Evolutionary conservation across 2,113 vertebrate species (phyloP).

Genomic region (Rissa tridactyla): DNA sequence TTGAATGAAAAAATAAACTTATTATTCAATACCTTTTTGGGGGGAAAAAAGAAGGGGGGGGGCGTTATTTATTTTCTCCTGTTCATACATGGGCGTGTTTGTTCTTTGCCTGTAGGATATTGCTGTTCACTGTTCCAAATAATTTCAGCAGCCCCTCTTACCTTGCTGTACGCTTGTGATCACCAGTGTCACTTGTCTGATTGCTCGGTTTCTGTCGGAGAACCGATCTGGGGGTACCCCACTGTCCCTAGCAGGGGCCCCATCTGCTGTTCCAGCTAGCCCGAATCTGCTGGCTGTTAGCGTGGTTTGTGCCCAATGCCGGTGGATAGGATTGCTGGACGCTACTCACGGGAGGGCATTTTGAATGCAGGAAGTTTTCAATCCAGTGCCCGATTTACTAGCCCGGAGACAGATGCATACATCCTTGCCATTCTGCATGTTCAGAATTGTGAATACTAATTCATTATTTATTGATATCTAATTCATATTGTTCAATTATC

Average conservation of each 20-base stretch:
- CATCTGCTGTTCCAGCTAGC: background rate
- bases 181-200: background rate
- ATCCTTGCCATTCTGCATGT: background rate
- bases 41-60: rapidly evolving
- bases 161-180: background rate
- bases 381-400: background rate
- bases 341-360: background rate
- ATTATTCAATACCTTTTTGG: background rate
- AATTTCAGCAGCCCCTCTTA: background rate
- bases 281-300: background rate
- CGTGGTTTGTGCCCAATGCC: background rate
- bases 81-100: rapidly evolving
- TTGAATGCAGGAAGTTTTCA: background rate
- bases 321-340: background rate
- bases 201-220: background rate
- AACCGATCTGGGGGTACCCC: background rate
- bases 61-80: background rate
- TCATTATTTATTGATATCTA: background rate
- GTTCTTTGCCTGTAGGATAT: background rate
- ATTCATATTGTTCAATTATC: background rate
- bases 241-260: background rate
- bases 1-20: background rate
- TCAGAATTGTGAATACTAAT: background rate
- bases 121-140: background rate
- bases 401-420: background rate